These are phyloP conservation scores for Prinia subflava DNA, from an alignment of 2,113 vertebrate genomes.

Conservation along the genomic window DNA sequence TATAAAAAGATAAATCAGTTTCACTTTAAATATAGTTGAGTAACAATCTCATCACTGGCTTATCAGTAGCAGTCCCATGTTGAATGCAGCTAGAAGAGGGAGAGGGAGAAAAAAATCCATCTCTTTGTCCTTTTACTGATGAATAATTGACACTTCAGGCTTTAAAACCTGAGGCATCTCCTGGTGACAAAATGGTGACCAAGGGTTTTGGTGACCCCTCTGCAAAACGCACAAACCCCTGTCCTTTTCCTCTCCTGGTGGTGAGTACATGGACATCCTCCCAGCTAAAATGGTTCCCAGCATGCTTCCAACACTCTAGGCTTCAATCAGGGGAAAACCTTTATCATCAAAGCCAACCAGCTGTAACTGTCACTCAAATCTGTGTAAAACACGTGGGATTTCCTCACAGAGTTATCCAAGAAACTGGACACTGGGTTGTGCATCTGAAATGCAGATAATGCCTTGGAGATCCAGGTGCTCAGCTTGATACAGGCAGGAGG, in stretches of 20 bases:
- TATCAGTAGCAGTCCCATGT: rapidly evolving
- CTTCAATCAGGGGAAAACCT: not conserved
- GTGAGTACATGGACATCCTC: not conserved
- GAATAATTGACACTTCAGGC: not conserved
- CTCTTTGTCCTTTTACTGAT: not conserved
- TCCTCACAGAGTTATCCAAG: not conserved
- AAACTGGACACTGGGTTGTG: rapidly evolving
- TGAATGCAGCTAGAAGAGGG: not conserved
- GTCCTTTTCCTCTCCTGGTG: not conserved
- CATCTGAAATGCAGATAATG: not conserved
- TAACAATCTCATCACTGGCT: not conserved
- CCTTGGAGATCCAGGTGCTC: not conserved
- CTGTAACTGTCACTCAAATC: not conserved
- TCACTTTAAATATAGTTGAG: not conserved
- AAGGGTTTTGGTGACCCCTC: not conserved
- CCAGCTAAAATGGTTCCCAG: not conserved
- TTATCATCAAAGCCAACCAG: not conserved
- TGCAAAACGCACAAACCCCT: not conserved
- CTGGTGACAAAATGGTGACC: not conserved
- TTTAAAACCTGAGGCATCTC: not conserved
- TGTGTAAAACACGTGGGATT: rapidly evolving
- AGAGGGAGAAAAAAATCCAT: not conserved
- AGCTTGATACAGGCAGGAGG: not conserved
- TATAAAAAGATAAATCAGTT: not conserved
- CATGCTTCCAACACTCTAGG: not conserved